phyloP scores from a whole-genome alignment of 2,113 vertebrate genomes.

The Narcine bancroftii region DNA sequence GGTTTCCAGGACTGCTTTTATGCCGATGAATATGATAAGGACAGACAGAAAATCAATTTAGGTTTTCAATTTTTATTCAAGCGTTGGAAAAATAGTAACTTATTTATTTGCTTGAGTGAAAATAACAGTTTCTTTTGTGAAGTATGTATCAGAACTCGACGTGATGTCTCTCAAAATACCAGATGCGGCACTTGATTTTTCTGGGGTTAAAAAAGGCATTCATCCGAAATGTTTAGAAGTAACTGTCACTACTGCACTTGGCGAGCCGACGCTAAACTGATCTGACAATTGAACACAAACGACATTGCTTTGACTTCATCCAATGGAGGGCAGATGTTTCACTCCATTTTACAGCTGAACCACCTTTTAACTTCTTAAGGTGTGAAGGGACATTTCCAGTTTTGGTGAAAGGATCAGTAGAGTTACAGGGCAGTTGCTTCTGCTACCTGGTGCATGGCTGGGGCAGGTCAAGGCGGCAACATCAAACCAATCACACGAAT shows the following conservation, averaged over 20 bases:
- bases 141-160: neutral
- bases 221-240: slow-evolving; percentile 5
- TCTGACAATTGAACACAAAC: slow-evolving; percentile 25
- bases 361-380: neutral
- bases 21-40: neutral
- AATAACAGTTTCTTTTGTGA: slow-evolving; percentile 11
- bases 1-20: slow-evolving; percentile 11
- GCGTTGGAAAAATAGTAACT: slow-evolving; percentile 26
- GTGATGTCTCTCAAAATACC: slow-evolving; percentile 25
- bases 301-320: neutral
- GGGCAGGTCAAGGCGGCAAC: neutral
- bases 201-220: slow-evolving; percentile 26
- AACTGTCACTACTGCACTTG: neutral
- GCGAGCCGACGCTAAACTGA: slow-evolving; percentile 10
- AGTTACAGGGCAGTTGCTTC: neutral
- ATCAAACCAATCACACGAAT: neutral
- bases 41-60: slow-evolving; percentile 30
- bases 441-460: neutral
- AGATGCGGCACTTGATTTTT: slow-evolving; percentile 29
- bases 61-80: slow-evolving; percentile 33
- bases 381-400: neutral
- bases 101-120: slow-evolving; percentile 32
- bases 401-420: neutral
- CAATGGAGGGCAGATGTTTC: neutral
- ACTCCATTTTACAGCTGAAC: neutral